Evolutionary conservation across 2,888 invertebrate species (phyloP).

Genomic region (Scaptomyza polygonia): DNA sequence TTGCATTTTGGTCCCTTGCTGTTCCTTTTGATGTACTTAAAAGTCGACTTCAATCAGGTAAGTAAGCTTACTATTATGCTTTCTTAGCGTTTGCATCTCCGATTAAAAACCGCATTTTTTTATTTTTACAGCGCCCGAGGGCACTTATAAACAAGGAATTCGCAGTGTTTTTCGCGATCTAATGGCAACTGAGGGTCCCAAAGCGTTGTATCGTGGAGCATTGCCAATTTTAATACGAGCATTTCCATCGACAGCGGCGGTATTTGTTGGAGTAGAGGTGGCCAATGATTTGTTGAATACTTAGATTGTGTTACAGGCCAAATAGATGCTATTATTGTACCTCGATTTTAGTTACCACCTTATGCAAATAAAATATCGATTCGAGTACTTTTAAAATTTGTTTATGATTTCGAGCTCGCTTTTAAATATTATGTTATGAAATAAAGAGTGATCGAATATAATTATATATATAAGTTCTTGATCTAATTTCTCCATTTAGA

Average conservation of each 20-base stretch:
- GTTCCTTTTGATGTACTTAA: slow-evolving; percentile 99
- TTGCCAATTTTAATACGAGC: slow-evolving; percentile 98
- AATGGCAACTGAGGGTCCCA: slow-evolving; percentile 94
- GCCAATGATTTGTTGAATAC: slow-evolving; percentile 88
- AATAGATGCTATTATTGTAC: slow-evolving; percentile 33
- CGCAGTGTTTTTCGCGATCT: slow-evolving; percentile 94
- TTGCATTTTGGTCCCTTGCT: slow-evolving; percentile 97
- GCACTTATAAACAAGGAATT: slow-evolving; percentile 95
- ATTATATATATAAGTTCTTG: too few relatives aligned
- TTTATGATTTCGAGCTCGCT: not conserved
- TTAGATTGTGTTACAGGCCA: slow-evolving; percentile 48
- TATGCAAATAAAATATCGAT: slow-evolving; percentile 27
- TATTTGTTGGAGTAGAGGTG: slow-evolving; percentile 98
- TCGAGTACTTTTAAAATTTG: not conserved
- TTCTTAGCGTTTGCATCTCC: not conserved
- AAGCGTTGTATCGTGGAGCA: slow-evolving; percentile 96
- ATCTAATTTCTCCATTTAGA: too few relatives aligned
- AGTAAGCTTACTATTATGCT: slow-evolving; percentile 1
- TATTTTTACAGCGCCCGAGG: slow-evolving; percentile 91
- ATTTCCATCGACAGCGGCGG: slow-evolving; percentile 99
- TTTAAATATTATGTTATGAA: too few relatives aligned
- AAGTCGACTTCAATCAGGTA: slow-evolving; percentile 97
- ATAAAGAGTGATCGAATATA: too few relatives aligned
- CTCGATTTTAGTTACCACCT: slow-evolving; percentile 3
- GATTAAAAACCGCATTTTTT: not conserved